Evolutionary conservation across 2,797 vertebrate genomes (phyloP), one percentile per base, ranked within the genome.

Genomic region (Propithecus perrieri): DNA sequence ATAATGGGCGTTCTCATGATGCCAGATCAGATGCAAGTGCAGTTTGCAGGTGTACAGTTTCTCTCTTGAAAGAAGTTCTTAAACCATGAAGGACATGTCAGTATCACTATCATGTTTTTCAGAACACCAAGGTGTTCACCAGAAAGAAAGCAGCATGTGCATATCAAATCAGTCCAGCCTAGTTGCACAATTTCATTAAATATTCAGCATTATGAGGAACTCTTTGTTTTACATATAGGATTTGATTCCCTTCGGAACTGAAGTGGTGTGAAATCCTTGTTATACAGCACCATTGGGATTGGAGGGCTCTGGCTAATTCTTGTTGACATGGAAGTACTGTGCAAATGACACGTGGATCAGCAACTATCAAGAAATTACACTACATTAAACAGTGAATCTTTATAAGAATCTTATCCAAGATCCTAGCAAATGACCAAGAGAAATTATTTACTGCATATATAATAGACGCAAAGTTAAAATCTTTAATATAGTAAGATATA

Each of bases 131-230:
- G 91, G 96, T 97, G 81, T 97, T 97, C 94, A 97, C 91, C 71
- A 79, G 85, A 76, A 94, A 89, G 89, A 76, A 84, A 76, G 83
- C 20, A 63, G 22, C 48, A n/a, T 38, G 3, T 30, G 61, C 57
- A 74, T 97, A 94, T 97, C 89, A 79, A 76, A 95, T 98, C 93
- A 43, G 75, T 97, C 86, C 91, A 97, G 97, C 90, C 72, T 92
- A 91, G 96, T 95, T 95, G 96, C 93, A 97, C 46, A 87, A 83
- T 95, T 97, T 97, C 97, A 98, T 98, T 97, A 98, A 98, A 97
- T 97, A 98, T 98, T 98, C 97, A 98, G 79, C 81, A 96, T 89
- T 87, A 90, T 91, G 89, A 97, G 94, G 88, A 78, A 84, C 46
- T 94, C 95, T 86, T 61, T 98, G 93, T 96, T 97, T 98, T 94